Base-by-base conservation (phyloP, 2,113 vertebrate species). In the Chlamydotis undulata region DNA sequence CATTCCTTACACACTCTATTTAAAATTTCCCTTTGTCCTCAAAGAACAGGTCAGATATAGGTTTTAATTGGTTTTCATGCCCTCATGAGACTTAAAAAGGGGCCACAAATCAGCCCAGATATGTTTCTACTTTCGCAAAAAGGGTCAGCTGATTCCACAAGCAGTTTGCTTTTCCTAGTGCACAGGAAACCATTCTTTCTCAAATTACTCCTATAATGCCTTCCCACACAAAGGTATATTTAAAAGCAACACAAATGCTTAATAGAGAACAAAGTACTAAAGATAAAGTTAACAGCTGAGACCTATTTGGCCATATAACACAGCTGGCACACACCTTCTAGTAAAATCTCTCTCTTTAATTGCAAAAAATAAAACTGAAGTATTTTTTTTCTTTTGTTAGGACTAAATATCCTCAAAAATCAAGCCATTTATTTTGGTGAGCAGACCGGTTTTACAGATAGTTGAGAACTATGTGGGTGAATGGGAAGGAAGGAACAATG, bases 381-480 rank as follows among this genome's bases (percentile, higher is more conserved):
- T 26, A 2, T 16, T 75, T 63, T 67, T 67, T 57, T 37, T 52
- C 13, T 41, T 77, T 63, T 69, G 21, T 76, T 84, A n/a, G 43
- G 59, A 93, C 47, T 55, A 95, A 80, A 53, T 35, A 89, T 3
- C 29, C 67, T 49, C 35, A 52, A 91, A 92, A 94, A 84, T n/a
- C 69, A 93, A 91, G 69, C 49, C 77, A 93, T 84, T 64, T 89
- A 71, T 87, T 94, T 89, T n/a, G 33, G 83, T 53, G 43, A 89
- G 57, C 77, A 68, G 61, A 87, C 5, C 12, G 75, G 57, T 69
- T 88, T 76, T 74, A 76, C 1, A 2, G 63, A 41, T 4, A 86
- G 82, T 68, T 59, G 68, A 77, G 79, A 95, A 93, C 39, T 64
- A 50, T n/a, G 74, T 59, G 60, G 43, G 49, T 74, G 52, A 80